These are phyloP conservation scores for Lemur catta DNA, from an alignment of 2,797 vertebrate species.

Conservation along the genomic window DNA sequence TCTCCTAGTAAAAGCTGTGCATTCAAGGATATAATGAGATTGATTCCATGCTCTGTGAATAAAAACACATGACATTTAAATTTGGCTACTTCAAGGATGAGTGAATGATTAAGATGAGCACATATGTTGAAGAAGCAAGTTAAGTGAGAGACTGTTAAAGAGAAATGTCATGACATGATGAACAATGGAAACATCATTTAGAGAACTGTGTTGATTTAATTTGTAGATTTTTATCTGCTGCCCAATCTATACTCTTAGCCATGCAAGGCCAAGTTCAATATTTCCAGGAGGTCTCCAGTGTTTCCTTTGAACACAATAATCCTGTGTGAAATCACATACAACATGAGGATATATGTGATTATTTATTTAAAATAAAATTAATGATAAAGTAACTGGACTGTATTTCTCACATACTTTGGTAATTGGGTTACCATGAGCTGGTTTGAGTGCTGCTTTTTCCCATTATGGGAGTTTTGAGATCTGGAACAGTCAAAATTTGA, in stretches of 20 bases:
- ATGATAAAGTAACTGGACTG: background rate
- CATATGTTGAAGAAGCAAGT: conserved; percentile 1
- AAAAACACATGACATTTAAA: conserved; percentile 77
- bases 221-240: background rate
- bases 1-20: conserved; percentile 62
- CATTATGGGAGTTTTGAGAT: background rate
- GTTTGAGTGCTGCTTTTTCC: too few species aligned
- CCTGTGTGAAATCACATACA: background rate
- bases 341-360: too few species aligned
- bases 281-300: too few species aligned
- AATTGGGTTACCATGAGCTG: background rate
- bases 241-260: too few species aligned
- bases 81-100: conserved; percentile 60
- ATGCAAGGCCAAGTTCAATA: background rate
- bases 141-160: background rate
- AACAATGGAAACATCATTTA: background rate
- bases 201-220: background rate
- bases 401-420: background rate
- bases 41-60: conserved; percentile 71
- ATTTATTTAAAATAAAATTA: background rate
- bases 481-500: background rate
- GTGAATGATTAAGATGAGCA: conserved; percentile 56
- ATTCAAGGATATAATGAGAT: conserved; percentile 78
- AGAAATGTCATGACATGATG: background rate
- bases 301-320: background rate